phyloP scores from a whole-genome alignment of 2,797 vertebrate species.

The Peromyscus attwateri region DNA sequence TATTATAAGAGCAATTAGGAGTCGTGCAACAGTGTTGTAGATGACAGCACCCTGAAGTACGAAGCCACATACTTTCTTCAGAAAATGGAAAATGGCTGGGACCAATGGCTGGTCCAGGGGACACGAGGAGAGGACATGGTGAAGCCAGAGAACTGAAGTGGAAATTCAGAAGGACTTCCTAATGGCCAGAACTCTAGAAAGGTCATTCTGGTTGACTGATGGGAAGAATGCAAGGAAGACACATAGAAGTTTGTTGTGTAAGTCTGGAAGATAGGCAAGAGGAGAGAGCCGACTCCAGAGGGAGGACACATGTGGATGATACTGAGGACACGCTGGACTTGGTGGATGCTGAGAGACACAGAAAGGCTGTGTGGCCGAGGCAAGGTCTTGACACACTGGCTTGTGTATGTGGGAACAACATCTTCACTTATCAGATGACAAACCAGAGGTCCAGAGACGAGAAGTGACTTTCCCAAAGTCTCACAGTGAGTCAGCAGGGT shows the following conservation, averaged over 20 bases:
- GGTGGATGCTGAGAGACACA: neutral
- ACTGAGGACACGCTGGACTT: neutral
- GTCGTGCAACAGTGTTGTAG: too few relatives aligned
- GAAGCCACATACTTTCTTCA: neutral
- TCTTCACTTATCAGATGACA: neutral
- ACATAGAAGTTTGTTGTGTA: neutral
- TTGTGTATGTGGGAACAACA: too few relatives aligned
- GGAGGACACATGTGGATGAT: neutral
- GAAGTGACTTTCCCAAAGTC: neutral
- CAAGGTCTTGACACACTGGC: neutral
- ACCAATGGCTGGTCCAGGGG: neutral
- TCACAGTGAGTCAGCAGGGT: neutral
- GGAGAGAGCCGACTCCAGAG: neutral
- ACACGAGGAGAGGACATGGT: neutral
- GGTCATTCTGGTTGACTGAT: neutral
- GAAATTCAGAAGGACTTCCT: neutral
- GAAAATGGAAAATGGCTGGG: neutral
- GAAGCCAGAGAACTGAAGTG: neutral
- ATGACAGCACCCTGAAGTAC: neutral
- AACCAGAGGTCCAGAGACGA: neutral
- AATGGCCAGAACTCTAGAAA: neutral
- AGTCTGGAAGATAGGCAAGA: neutral
- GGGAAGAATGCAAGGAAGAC: neutral
- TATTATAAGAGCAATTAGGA: too few relatives aligned
- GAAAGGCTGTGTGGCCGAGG: neutral